Conservation (phyloP, 2,797 vertebrate genomes). For the Chaenodraco wilsoni region DNA sequence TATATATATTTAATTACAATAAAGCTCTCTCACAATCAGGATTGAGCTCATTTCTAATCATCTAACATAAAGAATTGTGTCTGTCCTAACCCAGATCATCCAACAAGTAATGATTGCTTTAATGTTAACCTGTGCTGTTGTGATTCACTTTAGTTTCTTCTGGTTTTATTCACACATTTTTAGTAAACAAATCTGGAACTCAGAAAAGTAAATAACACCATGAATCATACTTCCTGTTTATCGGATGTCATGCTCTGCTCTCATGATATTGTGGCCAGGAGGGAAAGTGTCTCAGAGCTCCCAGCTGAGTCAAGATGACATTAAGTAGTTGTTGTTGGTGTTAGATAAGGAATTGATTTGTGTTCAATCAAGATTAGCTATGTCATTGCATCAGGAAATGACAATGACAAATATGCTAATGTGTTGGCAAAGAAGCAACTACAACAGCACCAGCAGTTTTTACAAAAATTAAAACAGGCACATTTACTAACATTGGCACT, state of each 20-base stretch:
- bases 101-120: neutral
- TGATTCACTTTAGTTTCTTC: neutral
- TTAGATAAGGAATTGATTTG: constrained; percentile 45
- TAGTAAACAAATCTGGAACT: neutral
- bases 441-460: constrained; percentile 6
- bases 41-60: neutral
- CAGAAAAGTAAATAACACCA: neutral
- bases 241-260: neutral
- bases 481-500: constrained; percentile 34
- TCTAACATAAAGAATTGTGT: neutral
- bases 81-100: neutral
- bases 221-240: neutral
- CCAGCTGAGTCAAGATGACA: neutral
- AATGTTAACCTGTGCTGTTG: neutral
- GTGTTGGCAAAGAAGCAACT: constrained; percentile 35
- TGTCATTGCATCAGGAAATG: constrained; percentile 31
- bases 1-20: no score
- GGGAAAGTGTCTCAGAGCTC: neutral
- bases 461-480: constrained; percentile 32
- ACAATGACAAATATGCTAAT: constrained; percentile 29
- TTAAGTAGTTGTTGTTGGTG: constrained; percentile 22
- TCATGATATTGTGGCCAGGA: neutral
- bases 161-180: neutral
- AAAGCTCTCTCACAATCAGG: neutral
- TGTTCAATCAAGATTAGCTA: constrained; percentile 36